Percentiles rank a stretch among this genome's conserved stretches.
These are phyloP conservation scores for Parambassis ranga DNA, from an alignment of 2,797 vertebrate species.

Conservation along the genomic window DNA sequence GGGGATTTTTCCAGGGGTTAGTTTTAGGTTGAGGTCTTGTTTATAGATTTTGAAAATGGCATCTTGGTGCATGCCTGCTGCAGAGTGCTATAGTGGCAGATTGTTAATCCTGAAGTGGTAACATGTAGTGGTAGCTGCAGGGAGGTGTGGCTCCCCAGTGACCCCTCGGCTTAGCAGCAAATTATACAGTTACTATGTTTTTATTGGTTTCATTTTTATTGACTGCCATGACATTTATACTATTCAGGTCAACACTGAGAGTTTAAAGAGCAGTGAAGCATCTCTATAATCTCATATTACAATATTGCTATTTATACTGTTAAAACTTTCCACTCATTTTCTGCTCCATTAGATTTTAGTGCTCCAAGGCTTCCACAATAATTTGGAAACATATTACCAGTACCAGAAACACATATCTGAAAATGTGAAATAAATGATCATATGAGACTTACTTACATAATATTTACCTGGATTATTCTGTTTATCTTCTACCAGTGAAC, in stretches of 20 bases:
- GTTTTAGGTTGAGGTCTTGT: slow-evolving; percentile 45
- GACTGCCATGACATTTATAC: neutral
- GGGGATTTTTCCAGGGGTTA: slow-evolving; percentile 31
- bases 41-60: slow-evolving; percentile 38
- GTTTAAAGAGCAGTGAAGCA: neutral
- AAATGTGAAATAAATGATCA: too few species aligned
- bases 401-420: too few species aligned
- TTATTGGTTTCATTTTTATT: slow-evolving; percentile 18
- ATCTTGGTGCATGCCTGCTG: slow-evolving; percentile 7
- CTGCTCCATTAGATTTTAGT: neutral
- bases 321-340: neutral
- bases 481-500: slow-evolving; percentile 82
- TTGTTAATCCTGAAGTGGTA: slow-evolving; percentile 22
- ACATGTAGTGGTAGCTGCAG: slow-evolving; percentile 2
- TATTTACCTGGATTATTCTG: neutral
- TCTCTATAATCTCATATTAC: slow-evolving; percentile 14
- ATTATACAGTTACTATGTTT: slow-evolving; percentile 17
- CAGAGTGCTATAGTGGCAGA: slow-evolving; percentile 8
- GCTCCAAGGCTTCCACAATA: neutral
- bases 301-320: too few species aligned
- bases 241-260: neutral
- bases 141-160: slow-evolving; percentile 43
- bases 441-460: too few species aligned
- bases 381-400: too few species aligned
- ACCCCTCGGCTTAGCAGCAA: slow-evolving; percentile 14